Base-by-base conservation (phyloP, 2,888 invertebrate species). In the Andrena bicolor region DNA sequence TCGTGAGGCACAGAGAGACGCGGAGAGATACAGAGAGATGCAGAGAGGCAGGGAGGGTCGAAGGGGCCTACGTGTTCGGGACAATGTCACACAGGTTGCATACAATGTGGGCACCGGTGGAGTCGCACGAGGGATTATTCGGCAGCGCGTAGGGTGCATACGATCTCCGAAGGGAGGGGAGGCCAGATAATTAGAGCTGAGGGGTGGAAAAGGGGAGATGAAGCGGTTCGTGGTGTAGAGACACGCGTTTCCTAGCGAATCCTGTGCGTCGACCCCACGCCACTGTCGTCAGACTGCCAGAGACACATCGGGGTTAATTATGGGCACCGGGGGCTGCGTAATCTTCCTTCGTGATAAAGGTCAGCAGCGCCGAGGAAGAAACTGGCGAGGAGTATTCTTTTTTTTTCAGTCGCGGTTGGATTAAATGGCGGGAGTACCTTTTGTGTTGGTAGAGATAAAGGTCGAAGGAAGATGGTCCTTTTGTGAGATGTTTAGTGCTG, bases 51-150 rank as follows among this genome's bases (percentile, higher is more conserved):
- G 76, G 65, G 58, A 28, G 26, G 60, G 48, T 20, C 28, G 80
- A 82, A 77, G 85, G 80, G 82, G 76, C 65, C 81, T 84, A 89
- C 88, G 86, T 82, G 86, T 88, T 71, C 73, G 77, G 80, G 68
- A 87, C 85, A 89, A 89, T 88, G 86, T 88, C 80, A 76, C 80
- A 76, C 81, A 76, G 82, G 81, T 82, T 84, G 79, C 84, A 60
- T 75, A 84, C 81, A 86, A 86, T 84, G 72, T 82, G 78, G 68
- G 81, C 79, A 86, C 70, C 76, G 80, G 73, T 51, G 80, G 82
- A 75, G 76, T 74, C 75, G 58, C 73, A 71, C 76, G 66, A 49
- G 79, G 82, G 78, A 81, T 84, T 87, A 88, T 88, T 88, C 77
- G 86, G 61, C 35, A 58, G 64, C 78, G 77, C 66, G 79, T 66